These are phyloP conservation scores for Nanger granti DNA, from an alignment of 2,113 vertebrate species.

Conservation along the genomic window DNA sequence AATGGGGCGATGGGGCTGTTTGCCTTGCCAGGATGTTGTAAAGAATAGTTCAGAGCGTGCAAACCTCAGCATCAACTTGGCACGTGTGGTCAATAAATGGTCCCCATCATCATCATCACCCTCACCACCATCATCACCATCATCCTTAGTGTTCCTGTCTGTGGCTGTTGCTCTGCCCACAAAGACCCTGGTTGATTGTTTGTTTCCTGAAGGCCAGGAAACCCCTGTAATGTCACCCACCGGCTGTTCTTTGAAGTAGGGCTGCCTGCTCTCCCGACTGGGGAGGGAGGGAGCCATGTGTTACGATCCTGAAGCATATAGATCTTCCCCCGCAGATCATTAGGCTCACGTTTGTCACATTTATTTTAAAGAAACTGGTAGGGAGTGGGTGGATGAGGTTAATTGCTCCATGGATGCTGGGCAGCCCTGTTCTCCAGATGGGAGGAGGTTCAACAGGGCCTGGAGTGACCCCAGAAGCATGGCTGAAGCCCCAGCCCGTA, in stretches of 20 bases:
- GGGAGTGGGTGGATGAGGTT: constrained; percentile 65
- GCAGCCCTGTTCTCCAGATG: constrained; percentile 59
- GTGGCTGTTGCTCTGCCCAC: neutral
- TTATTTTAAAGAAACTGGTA: constrained; percentile 71
- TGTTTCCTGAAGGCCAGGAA: constrained; percentile 62
- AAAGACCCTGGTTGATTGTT: neutral
- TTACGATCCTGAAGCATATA: constrained; percentile 30
- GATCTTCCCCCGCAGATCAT: constrained; percentile 67
- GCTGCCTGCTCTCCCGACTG: neutral
- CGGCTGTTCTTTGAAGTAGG: constrained; percentile 58
- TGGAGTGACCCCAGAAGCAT: constrained; percentile 30
- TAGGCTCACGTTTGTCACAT: constrained; percentile 68
- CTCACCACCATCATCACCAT: neutral
- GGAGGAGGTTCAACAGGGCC: constrained; percentile 1
- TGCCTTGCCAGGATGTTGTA: neutral
- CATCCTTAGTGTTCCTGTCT: neutral
- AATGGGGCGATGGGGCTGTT: neutral
- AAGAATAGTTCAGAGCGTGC: neutral
- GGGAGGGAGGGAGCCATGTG: constrained; percentile 44
- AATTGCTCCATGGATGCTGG: constrained; percentile 54
- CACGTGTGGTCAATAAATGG: neutral
- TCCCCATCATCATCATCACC: neutral
- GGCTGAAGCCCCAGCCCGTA: neutral
- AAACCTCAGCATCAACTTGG: neutral
- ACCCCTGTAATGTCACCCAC: neutral